Base-by-base conservation (phyloP, 2,797 vertebrate genomes). In the Huso huso region DNA sequence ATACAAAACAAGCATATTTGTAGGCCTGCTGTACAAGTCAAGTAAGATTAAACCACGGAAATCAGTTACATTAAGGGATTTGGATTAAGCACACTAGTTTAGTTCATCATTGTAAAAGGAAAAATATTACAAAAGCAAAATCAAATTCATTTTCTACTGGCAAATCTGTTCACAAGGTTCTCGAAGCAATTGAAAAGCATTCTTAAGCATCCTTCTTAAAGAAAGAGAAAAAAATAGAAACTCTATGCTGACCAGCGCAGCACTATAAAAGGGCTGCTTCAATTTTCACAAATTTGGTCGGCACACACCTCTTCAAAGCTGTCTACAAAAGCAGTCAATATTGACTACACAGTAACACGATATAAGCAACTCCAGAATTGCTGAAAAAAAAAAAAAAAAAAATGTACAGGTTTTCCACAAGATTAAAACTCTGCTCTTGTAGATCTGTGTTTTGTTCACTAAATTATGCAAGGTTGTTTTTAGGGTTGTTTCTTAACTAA, bases 71-170 rank as follows among this genome's bases (percentile, higher is more conserved):
- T 4, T 5, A 37, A 37, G 37, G 37, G 37, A 37, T 37, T 37
- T 37, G 37, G 37, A 37, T 37, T 37, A 37, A 37, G 37, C 37
- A 37, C 37, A 37, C 37, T 37, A 37, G 5, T 37, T 37, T 37
- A 37, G 37, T 37, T 37, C 37, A 37, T 37, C 37, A 37, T 37
- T 37, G 37, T 37, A 37, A 37, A 37, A 37, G 3, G 37, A 4
- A 37, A 37, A 37, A 37, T 37, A 37, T 37, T 37, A 37, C 37
- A 37, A 37, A 37, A 37, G 37, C 37, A 37, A 37, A 37, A 37
- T 37, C 37, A 37, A 37, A 83, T 84, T 84, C 82, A 84, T 83
- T 79, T 75, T 51, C 62, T 62, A 49, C 61, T 61, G 8, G 55
- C 64, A 51, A 18, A 52, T 52, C 61, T 48, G 48, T 68, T 48